These are phyloP conservation scores for Gortyna flavago DNA, from an alignment of 2,888 invertebrate species.

Conservation along the genomic window DNA sequence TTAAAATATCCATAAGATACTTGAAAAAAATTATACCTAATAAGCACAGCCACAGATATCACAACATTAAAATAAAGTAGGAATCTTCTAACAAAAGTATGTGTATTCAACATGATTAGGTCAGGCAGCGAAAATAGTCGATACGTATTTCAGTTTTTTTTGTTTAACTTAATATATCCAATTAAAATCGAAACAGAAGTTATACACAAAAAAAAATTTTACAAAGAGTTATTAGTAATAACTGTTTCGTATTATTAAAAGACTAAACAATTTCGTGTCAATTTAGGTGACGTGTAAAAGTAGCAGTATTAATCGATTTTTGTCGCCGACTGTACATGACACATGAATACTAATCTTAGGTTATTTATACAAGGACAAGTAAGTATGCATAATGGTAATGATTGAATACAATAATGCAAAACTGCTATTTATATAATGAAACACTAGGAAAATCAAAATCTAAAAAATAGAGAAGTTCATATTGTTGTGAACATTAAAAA, in stretches of 20 bases:
- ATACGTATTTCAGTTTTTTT: too few relatives aligned
- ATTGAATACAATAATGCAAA: neutral
- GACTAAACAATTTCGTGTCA: neutral
- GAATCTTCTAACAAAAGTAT: neutral
- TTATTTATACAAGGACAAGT: neutral
- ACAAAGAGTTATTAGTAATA: too few relatives aligned
- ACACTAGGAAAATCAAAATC: neutral
- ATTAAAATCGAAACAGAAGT: neutral
- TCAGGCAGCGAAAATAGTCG: neutral
- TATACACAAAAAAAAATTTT: too few relatives aligned
- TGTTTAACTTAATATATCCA: too few relatives aligned
- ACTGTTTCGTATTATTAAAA: neutral
- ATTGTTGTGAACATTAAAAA: too few relatives aligned
- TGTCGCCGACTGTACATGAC: neutral
- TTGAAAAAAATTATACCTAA: neutral
- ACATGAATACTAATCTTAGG: neutral
- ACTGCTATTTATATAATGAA: neutral
- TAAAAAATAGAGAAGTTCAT: neutral
- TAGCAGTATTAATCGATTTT: neutral
- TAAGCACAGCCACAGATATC: constrained; percentile 13
- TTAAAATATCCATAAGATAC: neutral
- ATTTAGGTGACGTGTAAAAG: neutral
- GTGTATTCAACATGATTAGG: neutral
- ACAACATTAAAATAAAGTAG: constrained; percentile 1
- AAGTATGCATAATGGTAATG: neutral